These are phyloP conservation scores for Diabrotica balteata DNA, from an alignment of 2,888 invertebrate species.

Conservation along the genomic window DNA sequence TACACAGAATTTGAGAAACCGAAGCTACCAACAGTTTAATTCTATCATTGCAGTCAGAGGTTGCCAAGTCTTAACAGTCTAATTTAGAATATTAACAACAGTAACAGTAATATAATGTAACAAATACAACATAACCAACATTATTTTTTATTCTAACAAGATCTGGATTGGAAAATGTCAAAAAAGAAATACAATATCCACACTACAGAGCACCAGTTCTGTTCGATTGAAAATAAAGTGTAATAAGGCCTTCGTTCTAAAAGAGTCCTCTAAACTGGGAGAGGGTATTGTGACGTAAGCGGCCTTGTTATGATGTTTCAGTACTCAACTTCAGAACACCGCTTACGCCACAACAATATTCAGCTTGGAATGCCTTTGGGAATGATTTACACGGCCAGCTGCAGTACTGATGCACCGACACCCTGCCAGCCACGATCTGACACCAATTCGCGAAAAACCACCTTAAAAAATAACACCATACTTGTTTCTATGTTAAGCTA, in stretches of 20 bases:
- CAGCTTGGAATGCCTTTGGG: constrained; percentile 46
- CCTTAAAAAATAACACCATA: no score
- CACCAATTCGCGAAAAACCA: constrained; percentile 28
- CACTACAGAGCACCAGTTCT: constrained; percentile 54
- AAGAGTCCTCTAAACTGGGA: constrained; percentile 40
- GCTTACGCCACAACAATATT: constrained; percentile 8
- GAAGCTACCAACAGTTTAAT: constrained; percentile 3
- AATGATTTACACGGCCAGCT: constrained; percentile 55
- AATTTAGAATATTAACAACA: constrained; percentile 54
- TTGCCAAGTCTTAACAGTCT: constrained; percentile 41
- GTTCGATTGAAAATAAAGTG: constrained; percentile 37
- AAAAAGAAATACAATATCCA: constrained; percentile 36
- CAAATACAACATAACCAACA: constrained; percentile 57
- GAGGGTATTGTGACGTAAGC: constrained; percentile 30
- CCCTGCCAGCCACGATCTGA: constrained; percentile 23
- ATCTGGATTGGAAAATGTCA: constrained; percentile 33
- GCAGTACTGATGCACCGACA: constrained; percentile 48
- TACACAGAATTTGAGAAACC: constrained; percentile 14
- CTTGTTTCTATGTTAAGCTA: no score
- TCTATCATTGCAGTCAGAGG: constrained; percentile 41
- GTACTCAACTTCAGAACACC: no score
- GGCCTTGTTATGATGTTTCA: no score
- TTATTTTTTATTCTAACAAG: constrained; percentile 42
- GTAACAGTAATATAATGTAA: constrained; percentile 59
- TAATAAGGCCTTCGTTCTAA: constrained; percentile 47